phyloP scores from a whole-genome alignment of 2,113 vertebrate species.

The Electrona antarctica region DNA sequence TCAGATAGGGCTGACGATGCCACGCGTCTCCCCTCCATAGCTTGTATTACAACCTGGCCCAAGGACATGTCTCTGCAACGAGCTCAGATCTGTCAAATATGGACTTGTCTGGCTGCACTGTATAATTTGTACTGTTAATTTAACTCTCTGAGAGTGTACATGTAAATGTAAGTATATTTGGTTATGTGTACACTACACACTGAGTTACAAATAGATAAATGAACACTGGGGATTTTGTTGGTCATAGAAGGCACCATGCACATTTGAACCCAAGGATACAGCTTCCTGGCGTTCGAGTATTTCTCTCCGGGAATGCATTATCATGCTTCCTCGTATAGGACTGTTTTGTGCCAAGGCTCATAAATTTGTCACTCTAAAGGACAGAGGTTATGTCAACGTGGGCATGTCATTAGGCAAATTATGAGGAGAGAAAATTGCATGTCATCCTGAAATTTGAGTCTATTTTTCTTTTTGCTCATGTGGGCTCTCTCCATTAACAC shows the following conservation, averaged over 20 bases:
- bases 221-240: neutral
- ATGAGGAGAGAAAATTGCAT: no score
- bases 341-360: no score
- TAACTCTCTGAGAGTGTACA: neutral
- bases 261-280: no score
- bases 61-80: conserved; percentile 48
- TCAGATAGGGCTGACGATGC: conserved; percentile 10
- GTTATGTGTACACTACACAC: no score
- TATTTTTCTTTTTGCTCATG: neutral
- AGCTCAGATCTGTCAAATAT: conserved; percentile 39
- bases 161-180: no score
- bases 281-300: neutral
- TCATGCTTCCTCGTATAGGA: no score
- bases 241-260: neutral
- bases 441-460: neutral
- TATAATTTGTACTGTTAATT: conserved; percentile 24
- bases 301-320: no score
- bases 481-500: neutral
- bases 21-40: conserved; percentile 6
- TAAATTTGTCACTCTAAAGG: no score
- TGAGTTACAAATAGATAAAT: neutral
- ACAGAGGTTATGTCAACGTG: no score
- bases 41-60: conserved; percentile 41
- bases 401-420: no score
- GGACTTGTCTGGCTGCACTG: conserved; percentile 23